phyloP scores from a whole-genome alignment of 2,797 vertebrate genomes.

The Microctenopoma stevenorrisi region DNA sequence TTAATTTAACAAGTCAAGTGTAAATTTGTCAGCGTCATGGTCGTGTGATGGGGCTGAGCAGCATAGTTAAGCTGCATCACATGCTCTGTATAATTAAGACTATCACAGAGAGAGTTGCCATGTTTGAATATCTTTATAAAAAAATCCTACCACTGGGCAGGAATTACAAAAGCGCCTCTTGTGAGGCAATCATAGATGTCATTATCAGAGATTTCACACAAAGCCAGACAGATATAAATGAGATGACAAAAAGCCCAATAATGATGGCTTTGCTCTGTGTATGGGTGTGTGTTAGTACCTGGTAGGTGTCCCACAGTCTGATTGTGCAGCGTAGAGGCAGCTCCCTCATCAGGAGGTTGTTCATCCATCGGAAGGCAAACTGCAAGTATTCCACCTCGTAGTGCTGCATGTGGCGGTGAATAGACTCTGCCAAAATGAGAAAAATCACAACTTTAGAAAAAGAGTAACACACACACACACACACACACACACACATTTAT shows the following conservation, averaged over 20 bases:
- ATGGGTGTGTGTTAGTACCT: constrained; percentile 82
- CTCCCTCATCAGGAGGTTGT: constrained; percentile 99
- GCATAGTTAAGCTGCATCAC: constrained; percentile 2
- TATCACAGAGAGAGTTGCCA: neutral
- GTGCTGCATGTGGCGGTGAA: constrained; percentile 93
- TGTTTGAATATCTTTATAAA: constrained; percentile 10
- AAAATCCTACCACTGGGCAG: constrained; percentile 2
- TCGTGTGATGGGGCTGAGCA: neutral
- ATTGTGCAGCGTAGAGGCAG: constrained; percentile 98
- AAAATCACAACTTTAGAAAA: neutral
- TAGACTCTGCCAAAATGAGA: constrained; percentile 82
- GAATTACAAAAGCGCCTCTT: constrained; percentile 30
- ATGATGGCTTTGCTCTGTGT: constrained; percentile 13
- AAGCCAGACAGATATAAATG: constrained; percentile 22
- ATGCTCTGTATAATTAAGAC: constrained; percentile 19
- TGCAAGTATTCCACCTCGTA: constrained; percentile 97
- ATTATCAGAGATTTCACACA: constrained; percentile 36
- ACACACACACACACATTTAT: too few species aligned
- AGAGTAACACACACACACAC: neutral
- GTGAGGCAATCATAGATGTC: constrained; percentile 34
- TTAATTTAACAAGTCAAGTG: constrained; percentile 7
- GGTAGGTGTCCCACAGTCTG: constrained; percentile 98
- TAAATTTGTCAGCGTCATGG: constrained; percentile 15
- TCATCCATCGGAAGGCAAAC: constrained; percentile 99
- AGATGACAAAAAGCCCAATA: constrained; percentile 17